Percentiles rank a stretch among this genome's conserved stretches.
Evolutionary conservation across 2,888 invertebrate genomes (phyloP).

Genomic region (Tipula unca): DNA sequence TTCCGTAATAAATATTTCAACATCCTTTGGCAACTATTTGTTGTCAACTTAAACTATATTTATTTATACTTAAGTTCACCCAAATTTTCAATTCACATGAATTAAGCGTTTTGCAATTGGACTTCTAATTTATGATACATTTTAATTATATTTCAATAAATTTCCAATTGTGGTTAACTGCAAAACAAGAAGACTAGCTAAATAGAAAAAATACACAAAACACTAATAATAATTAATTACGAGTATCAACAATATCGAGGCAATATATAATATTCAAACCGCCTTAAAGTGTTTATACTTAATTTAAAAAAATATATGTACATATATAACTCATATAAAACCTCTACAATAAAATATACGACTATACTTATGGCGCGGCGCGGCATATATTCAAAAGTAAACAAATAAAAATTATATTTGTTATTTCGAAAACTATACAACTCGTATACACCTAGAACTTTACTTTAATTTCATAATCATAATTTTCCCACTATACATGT

Average conservation of each 20-base stretch:
- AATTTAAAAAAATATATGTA: neutral
- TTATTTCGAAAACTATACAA: neutral
- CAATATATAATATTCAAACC: neutral
- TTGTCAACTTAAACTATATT: too few species aligned
- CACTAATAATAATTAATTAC: neutral
- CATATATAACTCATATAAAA: neutral
- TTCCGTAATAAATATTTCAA: too few species aligned
- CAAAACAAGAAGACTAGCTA: too few species aligned
- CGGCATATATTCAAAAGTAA: neutral
- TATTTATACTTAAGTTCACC: too few species aligned
- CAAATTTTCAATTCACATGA: too few species aligned
- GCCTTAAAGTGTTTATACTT: neutral
- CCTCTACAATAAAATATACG: neutral
- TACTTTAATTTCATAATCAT: neutral
- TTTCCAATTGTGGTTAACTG: too few species aligned
- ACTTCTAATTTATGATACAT: too few species aligned
- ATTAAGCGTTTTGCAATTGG: too few species aligned
- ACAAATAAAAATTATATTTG: neutral
- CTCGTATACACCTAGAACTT: neutral
- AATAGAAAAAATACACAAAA: too few species aligned
- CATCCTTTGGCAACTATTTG: too few species aligned
- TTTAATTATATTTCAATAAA: too few species aligned
- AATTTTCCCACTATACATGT: neutral
- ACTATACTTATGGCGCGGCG: neutral
- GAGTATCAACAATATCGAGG: neutral